phyloP scores from a whole-genome alignment of 2,113 vertebrate genomes.

The Galbula dea region DNA sequence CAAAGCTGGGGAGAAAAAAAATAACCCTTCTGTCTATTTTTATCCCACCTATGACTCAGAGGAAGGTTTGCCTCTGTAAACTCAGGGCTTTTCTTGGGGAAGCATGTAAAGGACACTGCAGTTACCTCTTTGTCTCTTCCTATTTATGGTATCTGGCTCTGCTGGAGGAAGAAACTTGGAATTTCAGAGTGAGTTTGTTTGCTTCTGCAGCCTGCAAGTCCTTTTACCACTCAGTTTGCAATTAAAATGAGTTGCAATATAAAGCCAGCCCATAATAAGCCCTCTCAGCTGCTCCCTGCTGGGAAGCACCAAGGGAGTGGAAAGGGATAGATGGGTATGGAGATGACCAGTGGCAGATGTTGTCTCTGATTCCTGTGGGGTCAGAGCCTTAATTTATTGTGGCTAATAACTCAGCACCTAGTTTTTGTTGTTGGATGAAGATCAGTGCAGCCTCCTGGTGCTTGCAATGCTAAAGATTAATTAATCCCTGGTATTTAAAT shows the following conservation, averaged over 20 bases:
- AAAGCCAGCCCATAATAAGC: not conserved
- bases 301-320: not conserved
- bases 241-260: not conserved
- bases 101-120: not conserved
- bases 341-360: not conserved
- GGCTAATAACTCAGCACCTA: not conserved
- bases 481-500: not conserved
- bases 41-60: not conserved
- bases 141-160: not conserved
- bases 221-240: not conserved
- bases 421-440: not conserved
- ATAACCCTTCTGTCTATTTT: not conserved
- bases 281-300: not conserved
- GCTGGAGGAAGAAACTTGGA: not conserved
- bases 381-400: not conserved
- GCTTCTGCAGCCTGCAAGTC: not conserved
- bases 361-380: not conserved
- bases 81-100: not conserved
- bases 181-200: not conserved
- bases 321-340: not conserved
- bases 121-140: not conserved
- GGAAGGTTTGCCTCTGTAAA: not conserved
- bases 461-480: fast-evolving
- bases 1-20: not conserved
- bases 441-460: not conserved